These are phyloP conservation scores for Coleophora deauratella DNA, from an alignment of 2,888 invertebrate genomes.

Conservation along the genomic window DNA sequence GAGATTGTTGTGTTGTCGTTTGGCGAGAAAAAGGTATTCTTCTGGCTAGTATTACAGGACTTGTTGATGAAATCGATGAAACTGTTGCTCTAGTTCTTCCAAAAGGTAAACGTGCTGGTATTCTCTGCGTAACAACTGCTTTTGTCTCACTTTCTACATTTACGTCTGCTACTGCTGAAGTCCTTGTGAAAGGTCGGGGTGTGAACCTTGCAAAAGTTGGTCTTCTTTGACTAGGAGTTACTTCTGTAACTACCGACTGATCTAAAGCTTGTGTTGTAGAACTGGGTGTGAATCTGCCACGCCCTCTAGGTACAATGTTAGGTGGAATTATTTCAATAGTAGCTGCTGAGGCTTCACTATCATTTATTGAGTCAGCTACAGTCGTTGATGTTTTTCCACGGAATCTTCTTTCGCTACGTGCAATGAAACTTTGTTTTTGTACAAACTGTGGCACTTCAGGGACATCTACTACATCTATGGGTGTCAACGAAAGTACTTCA, in stretches of 20 bases:
- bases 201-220: conserved; percentile 56
- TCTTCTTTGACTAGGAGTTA: conserved; percentile 33
- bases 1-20: conserved; percentile 36
- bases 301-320: conserved; percentile 45
- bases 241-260: conserved; percentile 26
- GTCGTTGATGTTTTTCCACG: conserved; percentile 36
- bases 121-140: conserved; percentile 29
- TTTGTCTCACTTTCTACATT: conserved; percentile 22
- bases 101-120: conserved; percentile 40
- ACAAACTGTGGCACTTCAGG: conserved; percentile 36
- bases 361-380: conserved; percentile 33
- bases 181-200: conserved; percentile 54
- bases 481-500: conserved; percentile 70
- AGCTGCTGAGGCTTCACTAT: conserved; percentile 58
- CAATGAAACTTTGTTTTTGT: conserved; percentile 28
- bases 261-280: conserved; percentile 36
- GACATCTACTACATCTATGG: conserved; percentile 40
- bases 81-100: conserved; percentile 34
- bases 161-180: conserved; percentile 19
- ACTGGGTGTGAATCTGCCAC: conserved; percentile 42
- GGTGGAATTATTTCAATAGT: conserved; percentile 47
- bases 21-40: conserved; percentile 45
- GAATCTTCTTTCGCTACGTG: conserved; percentile 28
- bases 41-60: conserved; percentile 30
- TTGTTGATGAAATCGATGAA: conserved; percentile 18